These are phyloP conservation scores for Dexiosoma caninum DNA, from an alignment of 2,888 invertebrate genomes.

Conservation along the genomic window DNA sequence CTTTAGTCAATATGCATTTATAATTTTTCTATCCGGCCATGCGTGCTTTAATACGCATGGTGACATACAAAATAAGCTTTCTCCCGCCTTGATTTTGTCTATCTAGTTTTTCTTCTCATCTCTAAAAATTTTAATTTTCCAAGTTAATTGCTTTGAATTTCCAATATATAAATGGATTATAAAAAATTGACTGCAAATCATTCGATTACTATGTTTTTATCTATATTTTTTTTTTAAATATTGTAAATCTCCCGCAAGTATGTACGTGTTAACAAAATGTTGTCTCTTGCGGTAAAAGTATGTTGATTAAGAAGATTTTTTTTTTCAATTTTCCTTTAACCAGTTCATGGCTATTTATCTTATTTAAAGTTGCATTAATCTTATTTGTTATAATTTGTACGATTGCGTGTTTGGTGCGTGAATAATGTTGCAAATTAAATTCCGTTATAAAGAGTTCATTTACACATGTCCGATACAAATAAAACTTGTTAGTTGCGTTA, in stretches of 20 bases:
- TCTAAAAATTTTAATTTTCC: too few relatives aligned
- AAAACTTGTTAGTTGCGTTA: slow-evolving; percentile 17
- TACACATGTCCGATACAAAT: slow-evolving; percentile 3
- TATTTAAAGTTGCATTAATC: not conserved
- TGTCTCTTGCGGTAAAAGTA: not conserved
- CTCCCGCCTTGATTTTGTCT: too few relatives aligned
- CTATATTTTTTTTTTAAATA: not conserved
- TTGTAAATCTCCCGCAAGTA: not conserved
- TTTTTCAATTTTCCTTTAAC: not conserved
- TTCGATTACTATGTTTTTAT: not conserved
- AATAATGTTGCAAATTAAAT: slow-evolving; percentile 27
- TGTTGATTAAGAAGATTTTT: not conserved
- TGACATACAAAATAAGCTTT: too few relatives aligned
- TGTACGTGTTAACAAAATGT: not conserved
- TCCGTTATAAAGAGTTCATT: slow-evolving; percentile 40
- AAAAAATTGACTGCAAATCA: too few relatives aligned
- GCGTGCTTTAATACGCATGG: too few relatives aligned
- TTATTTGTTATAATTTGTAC: slow-evolving; percentile 30
- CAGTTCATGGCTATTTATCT: slow-evolving; percentile 10
- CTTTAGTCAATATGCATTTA: too few relatives aligned
- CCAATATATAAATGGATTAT: too few relatives aligned
- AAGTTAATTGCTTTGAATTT: too few relatives aligned
- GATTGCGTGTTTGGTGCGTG: slow-evolving; percentile 27
- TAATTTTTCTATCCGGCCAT: too few relatives aligned
- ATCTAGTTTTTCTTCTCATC: too few relatives aligned